phyloP scores from a whole-genome alignment of 2,797 vertebrate species.

The Neoniphon sammara region DNA sequence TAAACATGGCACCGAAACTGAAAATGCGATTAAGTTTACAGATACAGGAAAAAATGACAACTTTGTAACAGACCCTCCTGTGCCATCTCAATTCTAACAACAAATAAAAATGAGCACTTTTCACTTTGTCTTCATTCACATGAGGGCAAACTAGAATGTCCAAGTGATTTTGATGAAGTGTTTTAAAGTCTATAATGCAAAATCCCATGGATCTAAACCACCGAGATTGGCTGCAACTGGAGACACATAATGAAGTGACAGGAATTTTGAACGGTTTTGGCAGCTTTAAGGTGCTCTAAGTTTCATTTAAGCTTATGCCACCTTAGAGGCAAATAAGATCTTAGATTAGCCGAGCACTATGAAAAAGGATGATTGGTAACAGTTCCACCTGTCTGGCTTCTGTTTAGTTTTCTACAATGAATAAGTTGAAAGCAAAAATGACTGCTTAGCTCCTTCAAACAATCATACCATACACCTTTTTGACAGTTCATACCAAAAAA shows the following conservation, averaged over 20 bases:
- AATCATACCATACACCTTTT: too few species aligned
- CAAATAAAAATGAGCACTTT: constrained; percentile 53
- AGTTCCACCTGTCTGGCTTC: too few species aligned
- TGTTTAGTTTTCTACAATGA: too few species aligned
- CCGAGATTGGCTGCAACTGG: constrained; percentile 8
- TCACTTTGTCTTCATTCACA: constrained; percentile 22
- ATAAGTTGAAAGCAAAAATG: background rate
- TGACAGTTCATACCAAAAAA: too few species aligned
- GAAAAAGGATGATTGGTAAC: too few species aligned
- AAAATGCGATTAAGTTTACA: constrained; percentile 54
- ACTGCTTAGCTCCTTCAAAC: too few species aligned
- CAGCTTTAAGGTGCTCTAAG: background rate
- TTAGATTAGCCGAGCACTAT: background rate
- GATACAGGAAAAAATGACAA: constrained; percentile 32
- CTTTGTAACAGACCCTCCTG: constrained; percentile 14
- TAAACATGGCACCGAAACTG: constrained; percentile 32
- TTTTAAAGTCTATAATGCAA: constrained; percentile 3
- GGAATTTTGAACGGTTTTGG: background rate
- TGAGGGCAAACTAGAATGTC: constrained; percentile 14
- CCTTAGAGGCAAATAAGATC: background rate
- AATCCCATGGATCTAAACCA: background rate
- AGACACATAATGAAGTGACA: too few species aligned
- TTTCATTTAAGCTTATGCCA: constrained; percentile 2
- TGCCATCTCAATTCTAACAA: constrained; percentile 27
- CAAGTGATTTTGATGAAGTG: background rate